These are phyloP conservation scores for Gallinago media DNA, from an alignment of 2,113 vertebrate genomes.

Conservation along the genomic window DNA sequence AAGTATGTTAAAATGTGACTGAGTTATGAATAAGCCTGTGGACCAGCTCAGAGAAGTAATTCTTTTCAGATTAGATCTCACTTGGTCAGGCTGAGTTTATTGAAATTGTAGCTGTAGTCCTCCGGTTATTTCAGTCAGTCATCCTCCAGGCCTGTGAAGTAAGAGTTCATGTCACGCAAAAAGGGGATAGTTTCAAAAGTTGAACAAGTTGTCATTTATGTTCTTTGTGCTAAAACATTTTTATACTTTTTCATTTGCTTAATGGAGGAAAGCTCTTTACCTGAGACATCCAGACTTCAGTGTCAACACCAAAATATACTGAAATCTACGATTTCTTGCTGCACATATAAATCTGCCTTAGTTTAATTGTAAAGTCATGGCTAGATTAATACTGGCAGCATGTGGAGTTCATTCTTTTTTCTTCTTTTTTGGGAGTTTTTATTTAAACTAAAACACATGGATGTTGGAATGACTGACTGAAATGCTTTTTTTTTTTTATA, in stretches of 20 bases:
- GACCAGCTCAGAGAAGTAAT: background rate
- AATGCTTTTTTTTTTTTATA: background rate
- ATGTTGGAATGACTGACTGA: background rate
- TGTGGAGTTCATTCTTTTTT: background rate
- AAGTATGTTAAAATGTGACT: background rate
- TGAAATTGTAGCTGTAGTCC: background rate
- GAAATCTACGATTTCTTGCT: background rate
- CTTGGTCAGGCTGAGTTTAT: background rate
- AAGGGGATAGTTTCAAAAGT: background rate
- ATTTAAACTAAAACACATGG: slow-evolving; percentile 29
- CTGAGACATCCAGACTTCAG: background rate
- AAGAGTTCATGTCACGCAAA: background rate
- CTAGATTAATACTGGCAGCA: background rate
- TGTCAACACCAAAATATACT: background rate
- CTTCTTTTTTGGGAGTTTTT: background rate
- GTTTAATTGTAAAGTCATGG: background rate
- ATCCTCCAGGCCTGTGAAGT: background rate
- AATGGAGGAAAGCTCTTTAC: background rate
- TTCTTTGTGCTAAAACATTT: background rate
- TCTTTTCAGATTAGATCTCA: background rate
- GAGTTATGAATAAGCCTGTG: background rate
- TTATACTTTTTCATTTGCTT: background rate
- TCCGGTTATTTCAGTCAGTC: background rate
- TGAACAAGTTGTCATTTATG: background rate
- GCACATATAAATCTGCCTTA: background rate